Evolutionary conservation across 1,140 invertebrate species (phyloP).

Genomic region (Halyomorpha halys): DNA sequence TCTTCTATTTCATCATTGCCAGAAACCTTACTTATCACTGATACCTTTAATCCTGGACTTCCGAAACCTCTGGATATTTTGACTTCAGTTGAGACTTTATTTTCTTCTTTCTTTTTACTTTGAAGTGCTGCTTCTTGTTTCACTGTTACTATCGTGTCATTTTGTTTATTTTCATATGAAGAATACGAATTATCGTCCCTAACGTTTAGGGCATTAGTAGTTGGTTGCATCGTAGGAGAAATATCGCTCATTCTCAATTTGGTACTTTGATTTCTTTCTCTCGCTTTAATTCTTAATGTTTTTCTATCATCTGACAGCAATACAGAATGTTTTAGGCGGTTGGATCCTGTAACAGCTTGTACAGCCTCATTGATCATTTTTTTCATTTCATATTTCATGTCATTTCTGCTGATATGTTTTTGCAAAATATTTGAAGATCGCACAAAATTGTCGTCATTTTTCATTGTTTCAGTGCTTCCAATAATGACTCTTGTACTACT

Average conservation of each 20-base stretch:
- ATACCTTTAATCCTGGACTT: not conserved
- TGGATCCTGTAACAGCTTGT: not conserved
- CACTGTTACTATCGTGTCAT: not conserved
- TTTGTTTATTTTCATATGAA: not conserved
- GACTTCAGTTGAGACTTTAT: not conserved
- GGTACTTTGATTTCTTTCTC: too few relatives aligned
- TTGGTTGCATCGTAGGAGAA: not conserved
- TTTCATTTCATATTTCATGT: not conserved
- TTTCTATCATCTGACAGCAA: not conserved
- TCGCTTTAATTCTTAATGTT: not conserved
- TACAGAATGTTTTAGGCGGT: not conserved
- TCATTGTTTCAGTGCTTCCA: too few relatives aligned
- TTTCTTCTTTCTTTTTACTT: not conserved
- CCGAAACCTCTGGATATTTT: not conserved
- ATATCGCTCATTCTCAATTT: not conserved
- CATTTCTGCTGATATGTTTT: not conserved
- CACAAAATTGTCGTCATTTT: too few relatives aligned
- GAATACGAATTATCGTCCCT: not conserved
- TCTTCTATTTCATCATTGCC: not conserved
- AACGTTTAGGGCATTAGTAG: not conserved
- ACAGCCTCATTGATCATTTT: not conserved
- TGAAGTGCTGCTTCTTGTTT: not conserved
- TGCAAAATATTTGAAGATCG: not conserved
- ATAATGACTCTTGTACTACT: too few relatives aligned
- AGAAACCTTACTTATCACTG: not conserved